Evolutionary conservation across 2,797 vertebrate species (phyloP).

Genomic region (Pipistrellus pygmaeus): DNA sequence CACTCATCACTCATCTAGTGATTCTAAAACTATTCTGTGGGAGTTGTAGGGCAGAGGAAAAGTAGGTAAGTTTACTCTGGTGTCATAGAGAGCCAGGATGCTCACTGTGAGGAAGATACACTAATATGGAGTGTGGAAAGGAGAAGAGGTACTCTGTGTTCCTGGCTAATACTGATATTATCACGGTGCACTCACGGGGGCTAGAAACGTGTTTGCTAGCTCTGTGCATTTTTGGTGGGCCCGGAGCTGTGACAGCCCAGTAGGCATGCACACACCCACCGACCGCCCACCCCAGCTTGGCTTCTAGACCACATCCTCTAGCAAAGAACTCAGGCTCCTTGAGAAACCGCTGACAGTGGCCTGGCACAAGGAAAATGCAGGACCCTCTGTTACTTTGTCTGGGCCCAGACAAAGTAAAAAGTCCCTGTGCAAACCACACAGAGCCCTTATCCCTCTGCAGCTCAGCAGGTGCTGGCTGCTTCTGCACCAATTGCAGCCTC

Average conservation of each 20-base stretch:
- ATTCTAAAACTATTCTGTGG: not conserved
- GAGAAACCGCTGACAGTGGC: not conserved
- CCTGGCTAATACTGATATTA: not conserved
- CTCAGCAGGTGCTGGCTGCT: not conserved
- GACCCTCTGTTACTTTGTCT: not conserved
- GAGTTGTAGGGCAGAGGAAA: not conserved
- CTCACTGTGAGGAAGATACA: not conserved
- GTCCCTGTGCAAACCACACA: not conserved
- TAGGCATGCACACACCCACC: not conserved
- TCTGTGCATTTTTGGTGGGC: not conserved
- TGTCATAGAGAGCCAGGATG: not conserved
- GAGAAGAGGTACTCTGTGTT: too few species aligned
- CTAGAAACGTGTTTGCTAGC: not conserved
- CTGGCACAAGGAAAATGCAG: not conserved
- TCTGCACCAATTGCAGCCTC: not conserved
- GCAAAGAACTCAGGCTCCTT: not conserved
- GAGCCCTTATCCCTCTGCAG: not conserved
- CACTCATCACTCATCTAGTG: not conserved
- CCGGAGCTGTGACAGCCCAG: not conserved
- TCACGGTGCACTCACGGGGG: not conserved
- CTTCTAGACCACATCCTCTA: not conserved
- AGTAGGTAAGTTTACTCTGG: not conserved
- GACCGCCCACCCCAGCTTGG: not conserved
- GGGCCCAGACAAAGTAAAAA: not conserved
- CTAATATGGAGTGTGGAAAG: not conserved